Base-by-base conservation (phyloP, 2,888 invertebrate genomes). In the Drosophila aldrichi region DNA sequence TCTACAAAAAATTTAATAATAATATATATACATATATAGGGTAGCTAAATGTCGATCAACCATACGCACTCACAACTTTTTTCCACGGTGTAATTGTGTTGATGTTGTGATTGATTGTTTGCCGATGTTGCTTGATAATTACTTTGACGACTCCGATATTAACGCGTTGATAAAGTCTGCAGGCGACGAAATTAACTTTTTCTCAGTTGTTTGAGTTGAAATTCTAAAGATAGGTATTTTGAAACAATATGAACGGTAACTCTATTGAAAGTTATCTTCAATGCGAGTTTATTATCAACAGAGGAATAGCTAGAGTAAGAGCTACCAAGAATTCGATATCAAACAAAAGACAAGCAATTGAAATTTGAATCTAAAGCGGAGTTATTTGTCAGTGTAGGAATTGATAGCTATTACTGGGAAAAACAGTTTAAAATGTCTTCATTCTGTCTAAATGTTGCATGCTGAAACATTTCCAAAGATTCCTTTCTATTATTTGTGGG, bases 201-300 rank as follows among this genome's bases (percentile, higher is more conserved):
- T 18, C 12, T 22, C 36, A 20, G 41, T 9, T 65, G n/a, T 48
- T 29, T 29, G 29, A 29, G 10, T 29, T 48, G 2, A 10, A n/a
- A 3, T 9, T 18, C 18, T 16, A 29, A 66, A 3, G 40, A n/a
- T 0, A 20, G 29, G 36, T 41, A 46, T 46, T 57, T 51, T 52
- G 58, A 40, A 10, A 14, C 40, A 40, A 51, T 12, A 16, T 10
- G 22, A 59, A 29, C 6, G 20, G 43, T 10, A 32, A 49, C 36
- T 49, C 52, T 43, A 48, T 68, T 58, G 44, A 38, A 54, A 54
- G 38, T 20, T 43, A 62, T 46, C 74, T 51, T 3, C 7, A 20
- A 14, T 12, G 20, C 14, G 14, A 20, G 20, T 7, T 20, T 43
- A 43, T 20, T 36, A 34, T 52, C 25, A 52, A 22, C n/a, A 38